A percentile compares a stretch with the other conserved stretches of the same genome.
These are phyloP conservation scores for Aphelocoma coerulescens DNA, from an alignment of 2,113 vertebrate genomes.

Conservation along the genomic window DNA sequence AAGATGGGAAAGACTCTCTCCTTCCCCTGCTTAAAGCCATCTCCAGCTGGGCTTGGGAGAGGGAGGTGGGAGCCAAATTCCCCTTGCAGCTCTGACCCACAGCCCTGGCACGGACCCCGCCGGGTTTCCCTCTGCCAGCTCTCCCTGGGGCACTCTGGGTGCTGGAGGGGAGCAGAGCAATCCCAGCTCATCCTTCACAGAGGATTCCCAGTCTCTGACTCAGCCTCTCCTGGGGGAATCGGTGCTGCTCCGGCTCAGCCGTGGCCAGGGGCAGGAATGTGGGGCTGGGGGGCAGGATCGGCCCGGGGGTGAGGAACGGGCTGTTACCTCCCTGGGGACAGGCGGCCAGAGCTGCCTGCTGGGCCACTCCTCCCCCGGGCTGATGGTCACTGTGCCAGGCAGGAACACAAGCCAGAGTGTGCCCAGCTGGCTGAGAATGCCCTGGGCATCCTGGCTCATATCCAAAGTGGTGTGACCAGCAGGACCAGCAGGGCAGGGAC, in stretches of 20 bases:
- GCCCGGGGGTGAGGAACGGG: not conserved
- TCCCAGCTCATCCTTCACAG: not conserved
- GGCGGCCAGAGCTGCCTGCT: not conserved
- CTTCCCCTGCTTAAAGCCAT: not conserved
- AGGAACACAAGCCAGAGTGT: not conserved
- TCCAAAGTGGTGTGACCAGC: not conserved
- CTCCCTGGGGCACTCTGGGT: not conserved
- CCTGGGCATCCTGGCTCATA: not conserved
- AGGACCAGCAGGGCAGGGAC: not conserved
- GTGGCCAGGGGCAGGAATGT: not conserved
- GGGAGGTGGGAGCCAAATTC: not conserved
- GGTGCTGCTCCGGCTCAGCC: not conserved
- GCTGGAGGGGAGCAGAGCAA: not conserved
- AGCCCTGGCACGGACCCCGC: rapidly evolving
- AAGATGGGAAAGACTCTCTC: not conserved
- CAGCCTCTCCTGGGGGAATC: rapidly evolving
- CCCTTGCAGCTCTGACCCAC: rapidly evolving
- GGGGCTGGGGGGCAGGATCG: not conserved
- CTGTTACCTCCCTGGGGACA: not conserved
- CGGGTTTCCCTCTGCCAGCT: not conserved
- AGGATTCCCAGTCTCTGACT: not conserved
- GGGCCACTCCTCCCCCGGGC: not conserved
- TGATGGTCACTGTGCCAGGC: not conserved
- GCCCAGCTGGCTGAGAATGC: not conserved
- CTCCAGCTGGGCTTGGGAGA: not conserved